phyloP scores from a whole-genome alignment of 2,113 vertebrate species.

The Donacobius atricapilla region DNA sequence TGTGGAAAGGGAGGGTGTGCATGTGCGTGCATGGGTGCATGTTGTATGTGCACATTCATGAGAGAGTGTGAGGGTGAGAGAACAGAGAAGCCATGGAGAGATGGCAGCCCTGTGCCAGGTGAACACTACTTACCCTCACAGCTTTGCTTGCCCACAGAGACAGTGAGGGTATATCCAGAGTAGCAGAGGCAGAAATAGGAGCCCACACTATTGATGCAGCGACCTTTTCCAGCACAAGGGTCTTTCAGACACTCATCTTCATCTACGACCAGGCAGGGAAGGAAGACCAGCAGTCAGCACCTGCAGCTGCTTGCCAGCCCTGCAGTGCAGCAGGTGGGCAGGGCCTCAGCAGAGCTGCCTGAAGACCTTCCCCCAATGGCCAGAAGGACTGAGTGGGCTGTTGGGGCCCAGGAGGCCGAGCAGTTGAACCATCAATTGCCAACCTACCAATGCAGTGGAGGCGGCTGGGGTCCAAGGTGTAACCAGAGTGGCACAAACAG shows the following conservation, averaged over 20 bases:
- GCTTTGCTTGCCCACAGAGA: slow-evolving; percentile 76
- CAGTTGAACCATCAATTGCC: not conserved
- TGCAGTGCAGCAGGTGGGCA: not conserved
- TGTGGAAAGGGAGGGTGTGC: not conserved
- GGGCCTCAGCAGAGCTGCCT: not conserved
- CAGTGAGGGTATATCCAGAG: slow-evolving; percentile 80
- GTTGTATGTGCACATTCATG: not conserved
- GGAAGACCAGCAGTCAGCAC: not conserved
- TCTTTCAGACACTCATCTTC: slow-evolving; percentile 85
- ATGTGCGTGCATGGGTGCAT: no score
- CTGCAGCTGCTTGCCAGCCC: not conserved
- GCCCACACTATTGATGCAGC: slow-evolving; percentile 84
- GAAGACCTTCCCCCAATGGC: not conserved
- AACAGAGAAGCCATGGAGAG: not conserved
- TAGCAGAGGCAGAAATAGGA: slow-evolving; percentile 88
- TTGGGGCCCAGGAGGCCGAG: not conserved
- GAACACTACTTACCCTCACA: slow-evolving; percentile 82
- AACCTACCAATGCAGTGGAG: slow-evolving; percentile 81
- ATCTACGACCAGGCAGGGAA: slow-evolving; percentile 68
- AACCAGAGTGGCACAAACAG: slow-evolving; percentile 87
- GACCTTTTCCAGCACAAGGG: slow-evolving; percentile 84
- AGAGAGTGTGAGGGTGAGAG: fast-evolving
- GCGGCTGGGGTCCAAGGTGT: slow-evolving; percentile 70
- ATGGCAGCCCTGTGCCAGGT: not conserved
- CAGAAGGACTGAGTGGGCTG: not conserved